Evolutionary conservation across 2,113 vertebrate species (phyloP).

Genomic region (Clupea harengus): DNA sequence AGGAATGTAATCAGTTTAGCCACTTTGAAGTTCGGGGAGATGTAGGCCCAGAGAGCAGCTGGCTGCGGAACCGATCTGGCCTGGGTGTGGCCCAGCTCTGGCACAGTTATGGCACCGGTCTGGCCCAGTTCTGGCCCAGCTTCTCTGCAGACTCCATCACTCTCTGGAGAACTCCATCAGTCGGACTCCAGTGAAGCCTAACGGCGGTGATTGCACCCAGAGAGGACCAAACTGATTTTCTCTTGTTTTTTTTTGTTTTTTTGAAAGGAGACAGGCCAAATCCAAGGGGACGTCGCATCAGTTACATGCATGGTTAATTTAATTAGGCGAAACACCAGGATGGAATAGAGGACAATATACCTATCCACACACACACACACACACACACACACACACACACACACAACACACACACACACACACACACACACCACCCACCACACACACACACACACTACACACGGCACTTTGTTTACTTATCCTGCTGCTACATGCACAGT

Average conservation of each 20-base stretch:
- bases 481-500: not conserved
- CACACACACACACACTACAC: not conserved
- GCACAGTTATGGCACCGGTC: not conserved
- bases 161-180: not conserved
- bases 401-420: not conserved
- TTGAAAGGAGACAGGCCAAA: not conserved
- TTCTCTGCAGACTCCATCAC: not conserved
- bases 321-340: not conserved
- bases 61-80: not conserved
- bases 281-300: not conserved
- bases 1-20: not conserved
- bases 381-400: not conserved
- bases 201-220: not conserved
- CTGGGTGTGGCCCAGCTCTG: not conserved
- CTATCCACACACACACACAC: not conserved
- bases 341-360: not conserved
- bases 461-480: not conserved
- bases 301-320: conserved; percentile 10
- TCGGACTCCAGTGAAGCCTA: not conserved
- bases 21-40: not conserved
- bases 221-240: not conserved
- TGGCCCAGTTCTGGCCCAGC: not conserved
- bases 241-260: not conserved
- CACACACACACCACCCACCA: not conserved
- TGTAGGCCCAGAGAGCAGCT: not conserved